Conservation (phyloP, 2,113 vertebrate genomes). For the Pluvianellus socialis region DNA sequence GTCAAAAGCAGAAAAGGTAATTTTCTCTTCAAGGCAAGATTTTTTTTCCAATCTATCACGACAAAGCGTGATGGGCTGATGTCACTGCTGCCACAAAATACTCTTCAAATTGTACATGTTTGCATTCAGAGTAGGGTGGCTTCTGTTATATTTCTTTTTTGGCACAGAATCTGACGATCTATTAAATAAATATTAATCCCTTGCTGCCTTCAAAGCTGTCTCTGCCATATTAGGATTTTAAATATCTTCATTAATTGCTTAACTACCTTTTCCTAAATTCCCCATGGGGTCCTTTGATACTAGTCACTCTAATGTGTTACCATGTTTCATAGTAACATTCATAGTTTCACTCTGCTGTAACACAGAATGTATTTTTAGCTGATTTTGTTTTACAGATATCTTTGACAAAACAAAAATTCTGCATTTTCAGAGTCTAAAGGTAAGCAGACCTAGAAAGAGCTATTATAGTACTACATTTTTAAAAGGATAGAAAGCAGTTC, state of each 20-base stretch:
- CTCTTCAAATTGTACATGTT: slow-evolving; percentile 32
- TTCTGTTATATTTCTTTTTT: slow-evolving; percentile 65
- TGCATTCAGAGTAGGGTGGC: slow-evolving; percentile 35
- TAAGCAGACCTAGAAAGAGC: background rate
- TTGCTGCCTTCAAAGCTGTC: slow-evolving; percentile 68
- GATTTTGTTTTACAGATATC: slow-evolving; percentile 44
- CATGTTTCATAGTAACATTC: slow-evolving; percentile 52
- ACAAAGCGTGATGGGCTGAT: slow-evolving; percentile 24
- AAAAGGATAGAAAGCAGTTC: background rate
- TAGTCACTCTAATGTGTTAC: slow-evolving; percentile 68
- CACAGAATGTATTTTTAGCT: slow-evolving; percentile 48
- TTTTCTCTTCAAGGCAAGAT: slow-evolving; percentile 44
- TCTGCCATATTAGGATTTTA: slow-evolving; percentile 74
- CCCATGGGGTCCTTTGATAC: slow-evolving; percentile 67
- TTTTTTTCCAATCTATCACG: slow-evolving; percentile 39
- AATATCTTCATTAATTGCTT: slow-evolving; percentile 80
- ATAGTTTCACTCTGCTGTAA: slow-evolving; percentile 66
- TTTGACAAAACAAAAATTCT: slow-evolving; percentile 37
- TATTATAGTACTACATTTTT: background rate
- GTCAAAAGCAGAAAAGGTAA: slow-evolving; percentile 11
- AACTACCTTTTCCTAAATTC: slow-evolving; percentile 74
- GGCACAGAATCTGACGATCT: slow-evolving; percentile 64
- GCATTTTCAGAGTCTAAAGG: background rate
- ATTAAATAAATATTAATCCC: slow-evolving; percentile 79
- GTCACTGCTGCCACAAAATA: slow-evolving; percentile 46